phyloP scores from a whole-genome alignment of 92 coral and sea anemone genomes.

The Montipora capitata region DNA sequence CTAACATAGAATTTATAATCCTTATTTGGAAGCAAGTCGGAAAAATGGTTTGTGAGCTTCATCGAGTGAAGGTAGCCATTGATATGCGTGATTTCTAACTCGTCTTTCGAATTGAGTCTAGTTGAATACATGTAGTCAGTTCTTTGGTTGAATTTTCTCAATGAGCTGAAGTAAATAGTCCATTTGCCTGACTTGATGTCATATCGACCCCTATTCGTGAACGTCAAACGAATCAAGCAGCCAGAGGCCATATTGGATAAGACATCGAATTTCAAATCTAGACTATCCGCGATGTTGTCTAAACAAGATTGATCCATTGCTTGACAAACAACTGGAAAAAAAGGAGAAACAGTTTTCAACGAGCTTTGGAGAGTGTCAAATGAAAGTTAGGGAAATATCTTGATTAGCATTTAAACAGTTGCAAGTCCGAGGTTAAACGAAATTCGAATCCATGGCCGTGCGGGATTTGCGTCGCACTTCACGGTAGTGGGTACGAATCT shows the following conservation, averaged over 20 bases:
- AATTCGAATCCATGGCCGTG: no score
- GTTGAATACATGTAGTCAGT: conserved; percentile 18
- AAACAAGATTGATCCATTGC: conserved; percentile 79
- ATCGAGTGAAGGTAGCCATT: conserved; percentile 78
- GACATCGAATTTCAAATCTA: conserved; percentile 89
- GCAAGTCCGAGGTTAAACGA: no score
- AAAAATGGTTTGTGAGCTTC: conserved; percentile 61
- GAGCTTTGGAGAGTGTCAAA: neutral
- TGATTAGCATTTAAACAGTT: neutral
- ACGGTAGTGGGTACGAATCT: no score
- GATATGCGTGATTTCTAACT: conserved; percentile 61
- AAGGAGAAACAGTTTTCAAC: neutral
- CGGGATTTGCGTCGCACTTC: no score
- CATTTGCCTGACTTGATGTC: conserved; percentile 77
- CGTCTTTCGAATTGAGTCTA: neutral
- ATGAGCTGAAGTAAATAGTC: conserved; percentile 86
- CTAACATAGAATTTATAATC: conserved; percentile 40
- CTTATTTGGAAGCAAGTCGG: conserved; percentile 21
- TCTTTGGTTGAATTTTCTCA: conserved; percentile 69
- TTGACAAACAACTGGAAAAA: conserved; percentile 47
- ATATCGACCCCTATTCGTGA: conserved; percentile 82
- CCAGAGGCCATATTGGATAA: conserved; percentile 83
- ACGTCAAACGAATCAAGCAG: conserved; percentile 73
- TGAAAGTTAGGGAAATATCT: neutral
- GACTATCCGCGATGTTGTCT: conserved; percentile 84